A percentile compares a stretch with the other conserved stretches of the same genome.
phyloP scores from a whole-genome alignment of 2,113 vertebrate species.

The Cervus canadensis region DNA sequence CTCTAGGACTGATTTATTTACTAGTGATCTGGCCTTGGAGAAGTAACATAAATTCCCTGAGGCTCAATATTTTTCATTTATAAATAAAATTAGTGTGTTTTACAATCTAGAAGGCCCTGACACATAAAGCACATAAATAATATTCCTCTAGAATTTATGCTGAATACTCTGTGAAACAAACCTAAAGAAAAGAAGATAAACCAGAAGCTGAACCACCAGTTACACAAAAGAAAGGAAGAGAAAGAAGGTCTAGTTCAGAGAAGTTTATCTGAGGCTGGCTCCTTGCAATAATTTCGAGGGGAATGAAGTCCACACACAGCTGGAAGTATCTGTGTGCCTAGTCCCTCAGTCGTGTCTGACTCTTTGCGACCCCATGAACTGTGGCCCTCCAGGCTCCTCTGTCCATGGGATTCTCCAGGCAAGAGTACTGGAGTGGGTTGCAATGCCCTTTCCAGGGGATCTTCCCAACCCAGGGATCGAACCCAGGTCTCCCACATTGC shows the following conservation, averaged over 20 bases:
- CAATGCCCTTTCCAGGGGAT: background rate
- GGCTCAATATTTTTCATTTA: background rate
- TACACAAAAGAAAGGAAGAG: background rate
- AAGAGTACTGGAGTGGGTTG: background rate
- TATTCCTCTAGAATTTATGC: background rate
- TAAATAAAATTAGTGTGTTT: background rate
- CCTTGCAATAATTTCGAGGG: background rate
- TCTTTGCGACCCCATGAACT: background rate
- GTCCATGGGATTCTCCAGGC: background rate
- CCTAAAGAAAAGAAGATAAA: background rate
- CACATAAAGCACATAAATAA: background rate
- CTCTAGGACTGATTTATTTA: background rate
- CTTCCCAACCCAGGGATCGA: background rate
- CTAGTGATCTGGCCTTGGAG: background rate
- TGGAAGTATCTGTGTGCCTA: background rate
- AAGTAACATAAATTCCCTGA: background rate
- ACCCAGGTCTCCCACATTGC: background rate
- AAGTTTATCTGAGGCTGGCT: background rate
- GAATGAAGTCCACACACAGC: background rate
- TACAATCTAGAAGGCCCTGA: background rate
- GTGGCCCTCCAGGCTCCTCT: background rate
- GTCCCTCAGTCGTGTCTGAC: background rate
- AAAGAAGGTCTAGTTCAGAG: background rate
- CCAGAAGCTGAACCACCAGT: background rate
- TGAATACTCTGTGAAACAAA: background rate